Conservation (phyloP, 2,797 vertebrate genomes). For the Etheostoma nigrum region DNA sequence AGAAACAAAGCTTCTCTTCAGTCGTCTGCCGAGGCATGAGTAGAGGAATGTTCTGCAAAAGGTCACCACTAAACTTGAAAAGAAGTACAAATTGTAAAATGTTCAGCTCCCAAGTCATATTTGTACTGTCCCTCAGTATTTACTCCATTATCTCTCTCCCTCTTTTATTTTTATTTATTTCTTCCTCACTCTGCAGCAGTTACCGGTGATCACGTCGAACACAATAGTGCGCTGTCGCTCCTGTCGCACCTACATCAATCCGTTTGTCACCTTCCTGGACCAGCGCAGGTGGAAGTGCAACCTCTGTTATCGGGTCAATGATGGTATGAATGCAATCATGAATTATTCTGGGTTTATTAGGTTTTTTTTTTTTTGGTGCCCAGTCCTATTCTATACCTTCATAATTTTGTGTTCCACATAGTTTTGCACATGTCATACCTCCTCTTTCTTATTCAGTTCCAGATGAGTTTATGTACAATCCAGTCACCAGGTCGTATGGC, state of each 20-base stretch:
- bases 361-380: too few species aligned
- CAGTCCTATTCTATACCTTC: not conserved
- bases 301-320: constrained; percentile 96
- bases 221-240: constrained; percentile 97
- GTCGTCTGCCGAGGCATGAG: constrained; percentile 4
- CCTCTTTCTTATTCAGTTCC: constrained; percentile 85
- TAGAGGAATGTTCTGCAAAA: constrained; percentile 23
- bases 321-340: constrained; percentile 83
- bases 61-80: not conserved
- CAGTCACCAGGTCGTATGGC: constrained; percentile 94
- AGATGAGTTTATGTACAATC: constrained; percentile 99
- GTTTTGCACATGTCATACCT: not conserved
- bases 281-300: constrained; percentile 99
- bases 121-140: not conserved
- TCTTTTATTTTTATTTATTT: too few species aligned
- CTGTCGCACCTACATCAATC: constrained; percentile 98
- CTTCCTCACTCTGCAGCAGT: constrained; percentile 84
- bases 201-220: constrained; percentile 97
- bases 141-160: not conserved
- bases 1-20: constrained; percentile 43
- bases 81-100: not conserved
- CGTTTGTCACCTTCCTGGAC: constrained; percentile 97
- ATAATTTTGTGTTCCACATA: not conserved
- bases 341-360: not conserved
- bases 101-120: not conserved